These are phyloP conservation scores for Enteromius treurensis DNA, from an alignment of 2,797 vertebrate genomes.

Conservation along the genomic window DNA sequence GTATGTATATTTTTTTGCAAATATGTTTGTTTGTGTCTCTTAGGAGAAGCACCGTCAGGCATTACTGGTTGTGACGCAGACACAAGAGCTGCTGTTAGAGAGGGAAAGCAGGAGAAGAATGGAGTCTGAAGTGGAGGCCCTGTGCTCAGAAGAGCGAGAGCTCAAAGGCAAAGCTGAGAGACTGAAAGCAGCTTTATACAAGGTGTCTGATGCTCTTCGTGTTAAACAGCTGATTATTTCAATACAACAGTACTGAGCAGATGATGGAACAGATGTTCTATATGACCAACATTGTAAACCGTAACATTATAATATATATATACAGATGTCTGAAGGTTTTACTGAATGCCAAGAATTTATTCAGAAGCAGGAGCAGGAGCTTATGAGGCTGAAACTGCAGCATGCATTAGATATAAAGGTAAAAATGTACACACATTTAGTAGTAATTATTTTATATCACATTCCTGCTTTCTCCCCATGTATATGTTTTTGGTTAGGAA, in stretches of 20 bases:
- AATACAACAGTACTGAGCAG: not conserved
- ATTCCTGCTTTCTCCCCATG: not conserved
- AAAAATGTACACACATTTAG: conserved; percentile 36
- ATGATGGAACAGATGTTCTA: not conserved
- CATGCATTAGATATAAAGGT: conserved; percentile 85
- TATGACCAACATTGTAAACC: not conserved
- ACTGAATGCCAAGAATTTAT: conserved; percentile 85
- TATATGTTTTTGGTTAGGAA: conserved; percentile 71
- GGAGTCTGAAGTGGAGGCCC: conserved; percentile 75
- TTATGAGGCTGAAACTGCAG: conserved; percentile 80
- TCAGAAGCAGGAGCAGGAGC: conserved; percentile 85
- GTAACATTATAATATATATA: conserved; percentile 30
- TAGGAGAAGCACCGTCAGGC: conserved; percentile 82
- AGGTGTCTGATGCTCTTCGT: conserved; percentile 72
- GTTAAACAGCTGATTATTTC: not conserved
- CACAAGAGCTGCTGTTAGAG: conserved; percentile 72
- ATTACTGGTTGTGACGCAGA: conserved; percentile 75
- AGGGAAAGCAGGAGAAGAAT: conserved; percentile 80
- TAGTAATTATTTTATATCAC: conserved; percentile 12
- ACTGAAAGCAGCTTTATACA: conserved; percentile 84
- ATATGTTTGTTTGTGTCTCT: conserved; percentile 4
- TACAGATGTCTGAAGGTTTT: conserved; percentile 84
- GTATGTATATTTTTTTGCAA: not conserved
- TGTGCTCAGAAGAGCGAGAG: conserved; percentile 76
- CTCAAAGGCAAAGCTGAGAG: conserved; percentile 76